These are phyloP conservation scores for Drosophila sp. DNA, from an alignment of 1,140 invertebrate genomes.

Conservation along the genomic window DNA sequence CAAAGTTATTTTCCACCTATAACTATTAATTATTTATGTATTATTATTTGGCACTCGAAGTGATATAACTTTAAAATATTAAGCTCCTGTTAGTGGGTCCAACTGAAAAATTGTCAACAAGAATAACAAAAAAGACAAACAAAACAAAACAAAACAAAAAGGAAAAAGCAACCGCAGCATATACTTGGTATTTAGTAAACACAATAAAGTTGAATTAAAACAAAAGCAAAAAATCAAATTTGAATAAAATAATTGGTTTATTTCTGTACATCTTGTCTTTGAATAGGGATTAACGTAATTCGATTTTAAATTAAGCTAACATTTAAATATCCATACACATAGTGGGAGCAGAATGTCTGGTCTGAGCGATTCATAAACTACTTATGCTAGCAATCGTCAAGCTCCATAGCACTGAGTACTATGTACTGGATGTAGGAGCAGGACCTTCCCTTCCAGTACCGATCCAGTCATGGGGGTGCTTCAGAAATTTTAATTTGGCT, in stretches of 20 bases:
- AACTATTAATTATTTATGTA: constrained; percentile 60
- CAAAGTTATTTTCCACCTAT: constrained; percentile 71
- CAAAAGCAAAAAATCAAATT: constrained; percentile 31
- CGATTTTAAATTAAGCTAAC: constrained; percentile 25
- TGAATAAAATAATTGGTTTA: constrained; percentile 53
- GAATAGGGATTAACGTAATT: constrained; percentile 35
- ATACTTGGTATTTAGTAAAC: not conserved
- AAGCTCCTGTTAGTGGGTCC: not conserved
- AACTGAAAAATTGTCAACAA: constrained; percentile 27
- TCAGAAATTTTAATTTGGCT: not conserved
- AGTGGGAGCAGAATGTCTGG: not conserved
- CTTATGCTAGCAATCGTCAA: constrained; percentile 14
- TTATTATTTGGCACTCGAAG: constrained; percentile 20
- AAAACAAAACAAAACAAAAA: constrained; percentile 15
- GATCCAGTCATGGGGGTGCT: not conserved
- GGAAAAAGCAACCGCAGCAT: not conserved
- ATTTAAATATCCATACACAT: constrained; percentile 11
- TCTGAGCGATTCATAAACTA: constrained; percentile 14
- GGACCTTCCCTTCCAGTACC: not conserved
- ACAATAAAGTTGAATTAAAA: constrained; percentile 15
- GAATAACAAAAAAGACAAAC: not conserved
- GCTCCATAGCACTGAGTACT: constrained; percentile 8
- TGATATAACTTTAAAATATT: not conserved
- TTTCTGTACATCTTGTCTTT: constrained; percentile 57
- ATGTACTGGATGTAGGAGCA: constrained; percentile 7